Base-by-base conservation (phyloP, 2,888 invertebrate species). In the Ochropacha duplaris region DNA sequence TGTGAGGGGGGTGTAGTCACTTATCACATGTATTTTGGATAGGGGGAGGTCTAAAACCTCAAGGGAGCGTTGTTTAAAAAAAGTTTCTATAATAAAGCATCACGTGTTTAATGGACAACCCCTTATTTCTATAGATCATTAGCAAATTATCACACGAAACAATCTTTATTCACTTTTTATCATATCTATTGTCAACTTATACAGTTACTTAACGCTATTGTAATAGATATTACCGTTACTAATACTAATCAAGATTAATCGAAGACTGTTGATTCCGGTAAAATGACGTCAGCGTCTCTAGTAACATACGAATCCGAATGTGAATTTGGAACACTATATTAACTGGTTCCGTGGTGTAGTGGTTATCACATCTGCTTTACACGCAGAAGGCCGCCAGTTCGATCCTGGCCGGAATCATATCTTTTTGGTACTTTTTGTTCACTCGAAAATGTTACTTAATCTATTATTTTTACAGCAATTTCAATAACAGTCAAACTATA, bases 291-390 rank as follows among this genome's bases (percentile, higher is more conserved):
- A 44, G 16, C 19, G n/a, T 3, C 16, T 19, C 19, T 4, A 44
- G 44, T 44, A 2, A 19, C 19, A n/a, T 1, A 6, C 44, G 8
- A 19, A 44, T 9, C 6, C 6, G 24, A 51, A 51, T 19, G 19
- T 12, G 19, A 22, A 52, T 34, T 78, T 74, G 24, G 58, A n/a
- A 1, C 14, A 0, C 0, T 0, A 11, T 0, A 0, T 0, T 62
- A 81, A 68, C 66, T 51, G 89, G 88, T 96, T 95, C 95, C 95
- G 96, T 96, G 95, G 95, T 96, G 96, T 96, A 96, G 96, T 95
- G 96, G 96, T 96, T 96, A 96, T 96, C 96, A 96, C 96, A 96
- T 96, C 96, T 96, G 96, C 96, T 96, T 96, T 89, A 90, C 90
- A 90, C 89, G 90, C 90, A 90, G 89, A 90, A 90, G 89, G 89